Percentiles rank a stretch among this genome's conserved stretches.
Evolutionary conservation across 2,797 vertebrate species (phyloP).

Genomic region (Chaetodon trifasciatus): DNA sequence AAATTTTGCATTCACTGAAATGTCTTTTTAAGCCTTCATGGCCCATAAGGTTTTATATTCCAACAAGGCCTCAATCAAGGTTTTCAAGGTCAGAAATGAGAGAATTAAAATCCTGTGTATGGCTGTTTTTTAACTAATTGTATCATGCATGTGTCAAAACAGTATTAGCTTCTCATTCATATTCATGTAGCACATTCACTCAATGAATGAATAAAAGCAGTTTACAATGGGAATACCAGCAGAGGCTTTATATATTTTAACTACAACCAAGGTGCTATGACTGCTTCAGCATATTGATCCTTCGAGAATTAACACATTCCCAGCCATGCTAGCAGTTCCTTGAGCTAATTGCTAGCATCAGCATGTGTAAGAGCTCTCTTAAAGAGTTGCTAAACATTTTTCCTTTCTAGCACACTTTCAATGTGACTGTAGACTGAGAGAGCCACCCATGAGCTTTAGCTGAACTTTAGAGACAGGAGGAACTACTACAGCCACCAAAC

Average conservation of each 20-base stretch:
- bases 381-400: background rate
- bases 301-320: background rate
- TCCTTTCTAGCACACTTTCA: too few relatives aligned
- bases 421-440: too few relatives aligned
- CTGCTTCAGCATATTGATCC: background rate
- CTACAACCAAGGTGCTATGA: background rate
- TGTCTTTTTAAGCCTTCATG: constrained; percentile 26
- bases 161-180: constrained; percentile 47
- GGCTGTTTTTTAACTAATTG: constrained; percentile 46
- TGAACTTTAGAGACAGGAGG: background rate
- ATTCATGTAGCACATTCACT: constrained; percentile 44
- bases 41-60: constrained; percentile 44
- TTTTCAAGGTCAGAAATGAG: constrained; percentile 52
- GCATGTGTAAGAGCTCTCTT: background rate
- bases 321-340: background rate
- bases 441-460: too few relatives aligned
- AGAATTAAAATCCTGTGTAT: constrained; percentile 32
- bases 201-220: constrained; percentile 49
- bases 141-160: constrained; percentile 43
- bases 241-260: background rate
- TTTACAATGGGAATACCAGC: background rate
- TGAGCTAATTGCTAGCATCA: background rate
- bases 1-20: constrained; percentile 32
- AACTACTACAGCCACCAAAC: background rate
- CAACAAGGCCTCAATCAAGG: constrained; percentile 1